Conservation (phyloP, 2,797 vertebrate genomes). For the Sebastes trivittatus region DNA sequence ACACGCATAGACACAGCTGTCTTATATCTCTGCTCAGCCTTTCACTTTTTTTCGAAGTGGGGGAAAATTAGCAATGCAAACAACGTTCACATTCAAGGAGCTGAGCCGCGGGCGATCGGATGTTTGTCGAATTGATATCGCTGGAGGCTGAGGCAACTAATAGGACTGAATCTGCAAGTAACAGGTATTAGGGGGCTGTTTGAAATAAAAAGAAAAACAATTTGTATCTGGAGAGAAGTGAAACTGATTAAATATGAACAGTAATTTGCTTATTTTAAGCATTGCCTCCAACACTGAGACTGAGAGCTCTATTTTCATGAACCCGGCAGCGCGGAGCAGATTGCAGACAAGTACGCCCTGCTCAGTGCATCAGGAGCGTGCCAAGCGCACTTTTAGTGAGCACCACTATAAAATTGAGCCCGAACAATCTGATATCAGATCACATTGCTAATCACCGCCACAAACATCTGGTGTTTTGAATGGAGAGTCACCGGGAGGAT, state of each 20-base stretch:
- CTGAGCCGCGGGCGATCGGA: not conserved
- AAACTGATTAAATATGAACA: not conserved
- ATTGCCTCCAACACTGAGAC: not conserved
- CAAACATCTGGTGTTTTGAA: not conserved
- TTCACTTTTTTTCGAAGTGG: not conserved
- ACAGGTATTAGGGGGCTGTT: not conserved
- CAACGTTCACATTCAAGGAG: conserved; percentile 1
- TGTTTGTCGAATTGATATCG: not conserved
- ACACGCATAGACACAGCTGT: conserved; percentile 12
- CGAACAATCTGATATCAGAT: not conserved
- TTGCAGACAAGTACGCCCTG: not conserved
- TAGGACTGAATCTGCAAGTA: not conserved
- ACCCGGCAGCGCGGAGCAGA: not conserved
- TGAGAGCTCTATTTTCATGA: not conserved
- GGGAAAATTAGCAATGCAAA: conserved; percentile 20
- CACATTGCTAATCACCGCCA: not conserved
- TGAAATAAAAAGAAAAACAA: not conserved
- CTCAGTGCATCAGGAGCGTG: not conserved
- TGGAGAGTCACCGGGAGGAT: not conserved
- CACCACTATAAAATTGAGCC: not conserved
- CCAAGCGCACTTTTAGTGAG: not conserved
- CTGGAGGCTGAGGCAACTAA: not conserved
- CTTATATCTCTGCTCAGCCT: conserved; percentile 5
- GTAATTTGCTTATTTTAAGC: not conserved
- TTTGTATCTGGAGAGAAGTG: not conserved